phyloP scores from a whole-genome alignment of 1,140 invertebrate genomes.

The Ditylenchus dipsaci region DNA sequence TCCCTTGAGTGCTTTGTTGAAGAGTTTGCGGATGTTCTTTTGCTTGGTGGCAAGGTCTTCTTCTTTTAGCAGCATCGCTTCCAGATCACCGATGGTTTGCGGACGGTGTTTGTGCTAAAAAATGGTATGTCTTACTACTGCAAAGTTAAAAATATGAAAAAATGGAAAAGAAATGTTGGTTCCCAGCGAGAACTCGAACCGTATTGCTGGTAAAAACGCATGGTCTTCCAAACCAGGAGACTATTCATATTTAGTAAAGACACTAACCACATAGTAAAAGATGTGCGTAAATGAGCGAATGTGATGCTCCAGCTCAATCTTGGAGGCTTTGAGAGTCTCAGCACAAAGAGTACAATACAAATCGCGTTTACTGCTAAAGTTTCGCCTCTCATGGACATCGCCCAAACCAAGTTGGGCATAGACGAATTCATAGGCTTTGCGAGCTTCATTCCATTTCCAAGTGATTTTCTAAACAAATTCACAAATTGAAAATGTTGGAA shows the following conservation, averaged over 20 bases:
- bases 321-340: conserved; percentile 16
- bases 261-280: conserved; percentile 31
- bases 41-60: conserved; percentile 7
- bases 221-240: no score
- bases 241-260: no score
- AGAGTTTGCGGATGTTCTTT: conserved; percentile 24
- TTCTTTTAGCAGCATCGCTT: conserved; percentile 1
- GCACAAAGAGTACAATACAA: conserved; percentile 25
- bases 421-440: conserved; percentile 22
- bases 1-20: conserved; percentile 10
- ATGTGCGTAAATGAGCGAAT: conserved; percentile 28
- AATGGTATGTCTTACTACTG: neutral
- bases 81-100: conserved; percentile 17
- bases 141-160: neutral
- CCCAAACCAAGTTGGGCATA: conserved; percentile 23
- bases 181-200: no score
- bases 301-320: conserved; percentile 20
- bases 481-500: neutral
- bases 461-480: conserved; percentile 30
- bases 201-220: no score
- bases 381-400: conserved; percentile 15
- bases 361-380: conserved; percentile 19
- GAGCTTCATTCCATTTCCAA: conserved; percentile 32
- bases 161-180: no score
- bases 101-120: conserved; percentile 35